Base-by-base conservation (phyloP, 2,888 invertebrate species). In the Polydrusus pterygomalis region DNA sequence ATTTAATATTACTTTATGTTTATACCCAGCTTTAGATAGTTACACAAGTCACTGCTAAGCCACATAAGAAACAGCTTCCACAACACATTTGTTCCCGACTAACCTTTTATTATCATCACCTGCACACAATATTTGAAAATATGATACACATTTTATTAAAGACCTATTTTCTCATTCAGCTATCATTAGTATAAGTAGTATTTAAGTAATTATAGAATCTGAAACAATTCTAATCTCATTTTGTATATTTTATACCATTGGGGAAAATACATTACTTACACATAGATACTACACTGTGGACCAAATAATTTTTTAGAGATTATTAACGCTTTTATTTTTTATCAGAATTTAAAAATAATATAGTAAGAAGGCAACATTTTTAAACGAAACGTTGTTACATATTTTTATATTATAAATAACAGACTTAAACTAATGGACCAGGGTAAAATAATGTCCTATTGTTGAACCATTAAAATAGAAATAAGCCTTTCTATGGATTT, bases 1-100 rank as follows among this genome's bases (percentile, higher is more conserved):
- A n/a, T 47, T n/a, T 47, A 17, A 8, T 47, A 6, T 47, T 47
- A 47, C 9, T 47, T 67, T 67, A 67, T 54, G 38, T 54, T 38
- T 54, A 40, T 54, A 40, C 17, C 20, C 15, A 15, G 1, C 7
- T 25, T 38, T 40, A 64, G 25, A 15, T 34, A 34, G 34, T 34
- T 30, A 64, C 49, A 49, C 25, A 49, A 25, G 0, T 49, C 64
- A 64, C 47, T 15, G 64, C 64, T 49, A 30, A 34, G 30, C 20
- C 25, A 30, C n/a, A 13, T 34, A 0, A 47, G 47, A 64, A 30
- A 30, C 54, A 25, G 34, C 30, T 34, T 17, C n/a, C 30, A 54
- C 54, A 30, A 30, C 30, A 54, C 11, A 54, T n/a, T 54, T 25
- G 54, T 30, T 17, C n/a, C 1, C 25, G 25, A 54, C 25, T 17